These are phyloP conservation scores for Choristoneura rosaceana DNA, from an alignment of 2,888 invertebrate genomes.

Conservation along the genomic window DNA sequence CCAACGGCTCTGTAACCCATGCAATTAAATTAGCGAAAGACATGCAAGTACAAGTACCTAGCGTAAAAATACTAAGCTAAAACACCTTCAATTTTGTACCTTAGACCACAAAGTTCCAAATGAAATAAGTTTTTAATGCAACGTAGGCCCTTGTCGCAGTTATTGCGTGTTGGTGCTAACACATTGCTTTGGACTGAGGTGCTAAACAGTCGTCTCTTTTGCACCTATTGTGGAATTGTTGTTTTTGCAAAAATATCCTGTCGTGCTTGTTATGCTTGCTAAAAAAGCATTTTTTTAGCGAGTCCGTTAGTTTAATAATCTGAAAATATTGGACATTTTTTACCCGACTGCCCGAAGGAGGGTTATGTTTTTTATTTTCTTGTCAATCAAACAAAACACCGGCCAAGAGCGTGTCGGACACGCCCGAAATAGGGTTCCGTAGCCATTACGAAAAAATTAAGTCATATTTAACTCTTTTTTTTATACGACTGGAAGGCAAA, in stretches of 20 bases:
- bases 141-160: background rate
- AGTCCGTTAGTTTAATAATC: too few relatives aligned
- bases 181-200: background rate
- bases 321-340: too few relatives aligned
- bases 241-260: background rate
- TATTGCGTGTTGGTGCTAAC: background rate
- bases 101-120: background rate
- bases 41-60: background rate
- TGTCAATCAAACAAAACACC: too few relatives aligned
- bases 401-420: too few relatives aligned
- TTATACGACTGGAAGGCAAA: too few relatives aligned
- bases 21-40: constrained; percentile 3
- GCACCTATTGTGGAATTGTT: background rate
- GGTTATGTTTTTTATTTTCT: too few relatives aligned
- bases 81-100: background rate
- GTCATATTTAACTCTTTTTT: too few relatives aligned
- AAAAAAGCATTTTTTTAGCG: too few relatives aligned
- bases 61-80: background rate
- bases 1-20: background rate
- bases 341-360: too few relatives aligned
- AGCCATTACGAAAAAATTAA: too few relatives aligned
- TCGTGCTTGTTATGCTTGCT: too few relatives aligned
- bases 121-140: background rate
- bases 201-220: background rate
- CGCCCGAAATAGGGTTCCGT: too few relatives aligned